Base-by-base conservation (phyloP, 2,797 vertebrate species). In the Gallirallus australis region DNA sequence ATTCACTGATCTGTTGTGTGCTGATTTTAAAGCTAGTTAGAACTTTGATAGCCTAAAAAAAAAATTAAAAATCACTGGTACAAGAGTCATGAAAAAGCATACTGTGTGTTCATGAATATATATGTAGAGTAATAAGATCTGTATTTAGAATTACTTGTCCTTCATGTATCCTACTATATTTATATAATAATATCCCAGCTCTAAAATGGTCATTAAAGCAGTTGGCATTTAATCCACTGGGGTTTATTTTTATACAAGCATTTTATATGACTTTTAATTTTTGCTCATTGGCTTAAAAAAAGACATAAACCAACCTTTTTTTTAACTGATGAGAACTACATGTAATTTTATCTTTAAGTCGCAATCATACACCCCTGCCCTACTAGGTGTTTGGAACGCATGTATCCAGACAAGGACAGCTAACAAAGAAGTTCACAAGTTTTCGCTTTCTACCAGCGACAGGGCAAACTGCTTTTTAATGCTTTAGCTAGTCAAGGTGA, bases 341-440 rank as follows among this genome's bases (percentile, higher is more conserved):
- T 18, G 21, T 23, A 71, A 48, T 47, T 28, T 82, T 40, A 30
- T 65, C 30, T 66, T 86, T 61, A 71, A 61, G 40, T 27, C 56
- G 45, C 66, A 86, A 15, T 66, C 37, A 37, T 8, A 53, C 7
- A 27, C 2, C 9, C 21, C 20, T 40, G 13, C 35, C 47, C 45
- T 40, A 27, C 3, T 10, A 65, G 9, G 24, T 48, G 33, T 65
- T 37, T 52, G 61, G 33, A 78, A 88, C 42, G 63, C 0, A 0
- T 6, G 16, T 48, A 60, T 19, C 59, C 66, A 89, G 23, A 79
- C 1, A 3, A 66, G 30, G 31, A 64, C 14, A 79, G 52, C 47
- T 66, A 96, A 90, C 68, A 90, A 84, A 83, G 50, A 73, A 82
- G 39, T 70, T 77, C 53, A 78, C 24, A 85, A 93, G 56, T 71